Conservation (phyloP, 2,888 invertebrate species). For the Tryphoninae sp. region DNA sequence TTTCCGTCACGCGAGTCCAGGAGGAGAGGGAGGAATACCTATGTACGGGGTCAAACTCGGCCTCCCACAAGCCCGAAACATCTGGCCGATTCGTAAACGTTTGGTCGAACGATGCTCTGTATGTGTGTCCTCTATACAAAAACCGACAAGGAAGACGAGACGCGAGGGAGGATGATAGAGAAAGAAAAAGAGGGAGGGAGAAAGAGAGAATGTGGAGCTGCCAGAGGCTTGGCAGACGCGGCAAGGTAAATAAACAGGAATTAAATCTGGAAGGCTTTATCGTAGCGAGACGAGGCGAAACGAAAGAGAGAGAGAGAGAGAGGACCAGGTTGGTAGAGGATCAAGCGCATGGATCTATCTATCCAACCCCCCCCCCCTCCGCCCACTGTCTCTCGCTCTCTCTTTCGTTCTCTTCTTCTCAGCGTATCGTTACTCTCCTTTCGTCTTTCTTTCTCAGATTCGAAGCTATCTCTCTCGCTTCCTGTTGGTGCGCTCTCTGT, state of each 20-base stretch:
- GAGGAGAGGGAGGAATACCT: background rate
- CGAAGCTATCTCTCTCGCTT: constrained; percentile 45
- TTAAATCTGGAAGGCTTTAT: constrained; percentile 80
- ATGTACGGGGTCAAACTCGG: constrained; percentile 5
- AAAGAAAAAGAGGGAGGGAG: constrained; percentile 58
- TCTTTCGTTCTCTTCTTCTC: constrained; percentile 29
- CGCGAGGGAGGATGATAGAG: constrained; percentile 66
- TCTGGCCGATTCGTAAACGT: constrained; percentile 80
- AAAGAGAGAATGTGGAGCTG: constrained; percentile 63
- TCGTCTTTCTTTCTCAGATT: constrained; percentile 28
- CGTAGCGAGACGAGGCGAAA: constrained; percentile 63
- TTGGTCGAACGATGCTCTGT: constrained; percentile 62
- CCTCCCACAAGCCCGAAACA: constrained; percentile 70
- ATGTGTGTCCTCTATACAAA: constrained; percentile 44
- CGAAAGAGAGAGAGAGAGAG: constrained; percentile 27
- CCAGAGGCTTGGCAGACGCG: constrained; percentile 68
- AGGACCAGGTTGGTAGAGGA: constrained; percentile 26
- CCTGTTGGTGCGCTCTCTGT: constrained; percentile 43
- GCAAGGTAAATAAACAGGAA: constrained; percentile 80
- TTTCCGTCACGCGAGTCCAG: constrained; percentile 72
- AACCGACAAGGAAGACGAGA: constrained; percentile 44
- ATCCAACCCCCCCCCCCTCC: background rate
- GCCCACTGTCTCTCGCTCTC: constrained; percentile 33
- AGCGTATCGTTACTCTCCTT: background rate
- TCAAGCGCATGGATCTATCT: constrained; percentile 59